Base-by-base conservation (phyloP, 1,140 invertebrate genomes). In the Ostrea edulis region DNA sequence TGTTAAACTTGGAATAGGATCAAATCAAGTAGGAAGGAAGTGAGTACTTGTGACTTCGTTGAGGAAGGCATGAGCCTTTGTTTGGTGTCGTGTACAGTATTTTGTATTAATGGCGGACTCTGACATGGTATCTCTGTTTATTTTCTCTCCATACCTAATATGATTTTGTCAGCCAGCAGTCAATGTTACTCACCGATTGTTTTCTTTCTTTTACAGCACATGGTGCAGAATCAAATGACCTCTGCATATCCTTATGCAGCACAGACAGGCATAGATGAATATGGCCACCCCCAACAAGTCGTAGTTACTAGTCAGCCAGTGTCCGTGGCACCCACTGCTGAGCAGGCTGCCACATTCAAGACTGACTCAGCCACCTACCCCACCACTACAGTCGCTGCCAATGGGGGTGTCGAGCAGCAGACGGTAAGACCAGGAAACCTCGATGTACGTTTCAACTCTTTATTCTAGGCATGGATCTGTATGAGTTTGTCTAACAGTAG, bases 141-240 rank as follows among this genome's bases (percentile, higher is more conserved):
- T 62, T 35, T 35, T 83, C 17, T 53, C 51, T 82, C 25, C 52
- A 51, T 53, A 12, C 17, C 44, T 83, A 8, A n/a, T 9, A 20
- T 83, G 9, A 53, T 20, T 52, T 12, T 53, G 44, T 22, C 1
- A n/a, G 35, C 25, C 17, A 81, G 35, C 14, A 35, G 58, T 2
- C 14, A 7, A 20, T 25, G n/a, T 83, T 81, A 52, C 82, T 52
- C 8, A 83, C 11, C 12, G 8, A 52, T 54, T 83, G 29, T 54
- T 83, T 35, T 29, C 55, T 88, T 90, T 81, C 86, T 82, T 89
- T 86, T 91, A n/a, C 96, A 98, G 98, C 98, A 98, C 96, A 98
- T 98, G 97, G 98, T 98, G 96, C 97, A 98, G 96, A 97, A 97
- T 96, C 97, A 97, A 93, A 98, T 98, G 97, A 96, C 97, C 95